Conservation (phyloP, 2,113 vertebrate genomes). For the Machaerirhynchus nigripectus region DNA sequence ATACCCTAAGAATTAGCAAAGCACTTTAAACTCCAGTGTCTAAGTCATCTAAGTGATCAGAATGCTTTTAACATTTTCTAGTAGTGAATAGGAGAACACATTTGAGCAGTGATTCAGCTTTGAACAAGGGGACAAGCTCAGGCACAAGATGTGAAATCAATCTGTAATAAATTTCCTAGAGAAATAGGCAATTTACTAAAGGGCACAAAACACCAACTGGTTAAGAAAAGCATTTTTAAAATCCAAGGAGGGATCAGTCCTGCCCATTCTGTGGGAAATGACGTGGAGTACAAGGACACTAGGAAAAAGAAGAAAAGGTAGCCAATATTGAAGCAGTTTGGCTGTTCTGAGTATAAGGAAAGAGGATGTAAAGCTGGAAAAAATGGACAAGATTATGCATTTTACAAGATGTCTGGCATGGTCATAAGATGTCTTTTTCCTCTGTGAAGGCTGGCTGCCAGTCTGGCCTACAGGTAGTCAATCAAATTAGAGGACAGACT, state of each 20-base stretch:
- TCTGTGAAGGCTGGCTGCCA: neutral
- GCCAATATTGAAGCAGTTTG: neutral
- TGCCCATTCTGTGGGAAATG: neutral
- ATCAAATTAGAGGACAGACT: neutral
- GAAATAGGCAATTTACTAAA: neutral
- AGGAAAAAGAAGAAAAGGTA: neutral
- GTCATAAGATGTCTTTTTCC: neutral
- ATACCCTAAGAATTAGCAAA: neutral
- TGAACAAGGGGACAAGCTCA: neutral
- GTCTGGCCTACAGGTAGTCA: neutral
- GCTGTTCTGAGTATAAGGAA: neutral
- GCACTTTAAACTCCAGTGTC: neutral
- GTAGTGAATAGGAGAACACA: neutral
- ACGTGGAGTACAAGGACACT: neutral
- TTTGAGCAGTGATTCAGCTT: neutral
- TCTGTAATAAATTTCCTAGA: conserved; percentile 1
- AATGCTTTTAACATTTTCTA: neutral
- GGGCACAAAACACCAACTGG: neutral
- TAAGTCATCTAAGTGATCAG: neutral
- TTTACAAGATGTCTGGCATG: neutral
- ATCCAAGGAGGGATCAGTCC: neutral
- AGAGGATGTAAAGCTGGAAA: neutral
- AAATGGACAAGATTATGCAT: neutral
- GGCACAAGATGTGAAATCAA: conserved; percentile 7
- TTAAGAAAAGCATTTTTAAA: neutral